Percentiles rank a stretch among this genome's conserved stretches.
phyloP scores from a whole-genome alignment of 1,140 invertebrate genomes.

The Lasioglossum baleicum region DNA sequence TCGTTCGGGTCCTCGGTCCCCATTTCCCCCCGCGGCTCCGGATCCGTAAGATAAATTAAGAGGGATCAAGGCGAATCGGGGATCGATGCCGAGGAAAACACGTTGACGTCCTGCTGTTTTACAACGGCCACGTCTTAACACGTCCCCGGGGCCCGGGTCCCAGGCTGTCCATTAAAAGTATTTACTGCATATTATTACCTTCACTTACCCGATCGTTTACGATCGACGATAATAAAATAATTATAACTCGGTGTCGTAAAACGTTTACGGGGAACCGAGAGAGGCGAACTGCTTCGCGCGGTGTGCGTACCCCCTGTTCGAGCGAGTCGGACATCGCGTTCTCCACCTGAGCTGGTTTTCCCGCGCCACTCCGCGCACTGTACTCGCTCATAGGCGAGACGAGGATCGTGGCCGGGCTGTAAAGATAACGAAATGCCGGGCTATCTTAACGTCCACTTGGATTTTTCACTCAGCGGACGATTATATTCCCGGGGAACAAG shows the following conservation, averaged over 20 bases:
- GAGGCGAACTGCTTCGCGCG: not conserved
- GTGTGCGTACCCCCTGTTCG: no score
- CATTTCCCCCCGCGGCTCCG: not conserved
- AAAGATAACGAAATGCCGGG: conserved; percentile 74
- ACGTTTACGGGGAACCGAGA: conserved; percentile 66
- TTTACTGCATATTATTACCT: conserved; percentile 65
- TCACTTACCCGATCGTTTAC: conserved; percentile 73
- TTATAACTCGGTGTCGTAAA: conserved; percentile 75
- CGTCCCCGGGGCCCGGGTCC: conserved; percentile 26
- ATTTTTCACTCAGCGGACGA: conserved; percentile 48
- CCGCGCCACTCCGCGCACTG: not conserved
- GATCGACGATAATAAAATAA: conserved; percentile 77
- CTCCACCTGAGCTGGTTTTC: conserved; percentile 46
- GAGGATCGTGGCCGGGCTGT: conserved; percentile 56
- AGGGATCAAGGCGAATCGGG: conserved; percentile 47
- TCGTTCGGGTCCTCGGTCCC: not conserved
- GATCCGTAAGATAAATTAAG: conserved; percentile 49
- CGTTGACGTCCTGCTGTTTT: conserved; percentile 48
- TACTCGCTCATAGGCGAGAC: conserved; percentile 56
- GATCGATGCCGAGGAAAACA: conserved; percentile 45
- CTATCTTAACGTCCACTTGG: conserved; percentile 63
- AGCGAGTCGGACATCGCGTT: conserved; percentile 50
- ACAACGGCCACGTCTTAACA: conserved; percentile 52
- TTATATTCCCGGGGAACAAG: conserved; percentile 47
- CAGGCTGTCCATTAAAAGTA: conserved; percentile 60